Evolutionary conservation across 2,113 vertebrate species (phyloP).

Genomic region (Columba livia): DNA sequence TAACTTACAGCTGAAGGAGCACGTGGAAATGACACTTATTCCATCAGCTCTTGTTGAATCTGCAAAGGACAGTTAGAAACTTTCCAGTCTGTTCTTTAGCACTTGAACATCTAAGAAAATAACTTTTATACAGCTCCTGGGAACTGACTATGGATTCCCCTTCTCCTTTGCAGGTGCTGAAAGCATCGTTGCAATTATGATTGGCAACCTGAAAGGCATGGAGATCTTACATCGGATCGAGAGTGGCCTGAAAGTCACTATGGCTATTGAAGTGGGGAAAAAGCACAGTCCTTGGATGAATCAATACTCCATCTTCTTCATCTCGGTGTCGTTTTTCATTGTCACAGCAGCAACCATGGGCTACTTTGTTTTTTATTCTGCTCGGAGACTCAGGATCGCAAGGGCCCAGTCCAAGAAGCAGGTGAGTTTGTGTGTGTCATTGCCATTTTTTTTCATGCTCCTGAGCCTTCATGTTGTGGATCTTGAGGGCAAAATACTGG

Average conservation of each 20-base stretch:
- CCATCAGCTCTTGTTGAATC: neutral
- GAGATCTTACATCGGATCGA: slow-evolving; percentile 74
- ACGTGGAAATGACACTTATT: neutral
- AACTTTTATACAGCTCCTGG: neutral
- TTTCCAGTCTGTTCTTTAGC: neutral
- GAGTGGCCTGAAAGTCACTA: slow-evolving; percentile 73
- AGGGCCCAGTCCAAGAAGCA: slow-evolving; percentile 80
- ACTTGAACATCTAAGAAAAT: neutral
- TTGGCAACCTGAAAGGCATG: slow-evolving; percentile 79
- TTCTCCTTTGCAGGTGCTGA: slow-evolving; percentile 78
- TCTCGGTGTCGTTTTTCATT: slow-evolving; percentile 85
- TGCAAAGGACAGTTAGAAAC: neutral
- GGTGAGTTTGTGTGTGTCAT: slow-evolving; percentile 66
- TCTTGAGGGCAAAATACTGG: neutral
- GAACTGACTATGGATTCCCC: neutral
- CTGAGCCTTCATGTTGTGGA: neutral
- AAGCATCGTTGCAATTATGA: slow-evolving; percentile 85
- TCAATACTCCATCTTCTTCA: slow-evolving; percentile 87
- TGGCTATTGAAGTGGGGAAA: slow-evolving; percentile 85
- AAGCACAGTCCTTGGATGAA: slow-evolving; percentile 82
- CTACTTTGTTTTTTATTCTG: slow-evolving; percentile 88
- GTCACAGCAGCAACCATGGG: slow-evolving; percentile 85
- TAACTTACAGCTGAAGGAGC: neutral
- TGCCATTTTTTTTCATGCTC: neutral
- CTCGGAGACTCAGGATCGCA: slow-evolving; percentile 77